Evolutionary conservation across 2,888 invertebrate species (phyloP).

Genomic region (Agelastica alni): DNA sequence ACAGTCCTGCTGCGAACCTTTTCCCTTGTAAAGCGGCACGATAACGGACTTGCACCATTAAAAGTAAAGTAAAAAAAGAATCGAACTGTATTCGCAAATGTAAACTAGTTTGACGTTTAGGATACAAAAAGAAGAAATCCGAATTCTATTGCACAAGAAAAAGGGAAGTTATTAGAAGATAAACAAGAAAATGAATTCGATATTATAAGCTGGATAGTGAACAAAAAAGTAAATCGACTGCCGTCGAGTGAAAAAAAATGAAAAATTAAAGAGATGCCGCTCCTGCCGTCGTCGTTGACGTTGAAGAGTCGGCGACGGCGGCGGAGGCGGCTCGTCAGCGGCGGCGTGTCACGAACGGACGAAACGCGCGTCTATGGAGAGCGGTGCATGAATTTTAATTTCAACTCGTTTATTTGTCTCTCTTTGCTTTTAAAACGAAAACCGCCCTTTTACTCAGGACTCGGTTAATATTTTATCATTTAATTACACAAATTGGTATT

Average conservation of each 20-base stretch:
- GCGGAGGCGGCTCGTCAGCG: slow-evolving; percentile 6
- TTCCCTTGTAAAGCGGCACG: too few relatives aligned
- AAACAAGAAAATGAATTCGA: not conserved
- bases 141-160: too few relatives aligned
- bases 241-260: too few relatives aligned
- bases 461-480: slow-evolving; percentile 45
- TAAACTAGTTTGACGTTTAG: too few relatives aligned
- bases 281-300: not conserved
- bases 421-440: slow-evolving; percentile 41
- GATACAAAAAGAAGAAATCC: too few relatives aligned
- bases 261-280: too few relatives aligned
- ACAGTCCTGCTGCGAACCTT: too few relatives aligned
- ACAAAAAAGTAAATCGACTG: too few relatives aligned
- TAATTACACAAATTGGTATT: slow-evolving; percentile 43
- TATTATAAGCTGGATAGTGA: too few relatives aligned
- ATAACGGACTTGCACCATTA: too few relatives aligned
- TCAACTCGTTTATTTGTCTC: slow-evolving; percentile 41
- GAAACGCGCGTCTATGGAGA: not conserved
- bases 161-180: not conserved
- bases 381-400: slow-evolving; percentile 51
- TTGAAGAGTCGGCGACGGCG: not conserved
- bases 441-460: slow-evolving; percentile 41
- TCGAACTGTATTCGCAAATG: too few relatives aligned
- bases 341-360: slow-evolving; percentile 7
- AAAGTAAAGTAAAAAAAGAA: too few relatives aligned